Evolutionary conservation across 1,140 invertebrate species (phyloP), one percentile per base, ranked within the genome.

Genomic region (Sitobion miscanthi): DNA sequence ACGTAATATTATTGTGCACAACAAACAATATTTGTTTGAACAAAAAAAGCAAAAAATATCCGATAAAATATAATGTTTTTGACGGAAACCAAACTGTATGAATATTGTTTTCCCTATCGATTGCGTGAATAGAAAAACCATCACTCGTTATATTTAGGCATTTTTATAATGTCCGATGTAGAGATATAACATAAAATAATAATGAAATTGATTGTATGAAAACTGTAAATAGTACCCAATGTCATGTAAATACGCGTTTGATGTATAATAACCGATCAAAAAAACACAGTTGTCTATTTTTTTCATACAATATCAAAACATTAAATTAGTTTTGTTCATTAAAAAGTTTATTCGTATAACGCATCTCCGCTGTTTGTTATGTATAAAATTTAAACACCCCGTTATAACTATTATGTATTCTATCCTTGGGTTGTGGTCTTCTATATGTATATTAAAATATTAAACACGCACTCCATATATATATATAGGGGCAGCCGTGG

Each of bases 321-420:
- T 52, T 35, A 88, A 52, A 88, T 52, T 35, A 52, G 86, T 88
- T 88, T 52, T 88, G 14, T 88, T 88, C 86, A 21, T 88, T 23
- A 52, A 52, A 49, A 88, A 88, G 42, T 85, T 85, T 23, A n/a
- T n/a, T 77, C 30, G 30, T 77, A n/a, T 30, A 77, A 11, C 62
- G n/a, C 21, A 38, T 83, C 38, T 42, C 35, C 82, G 8, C 7
- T 23, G 20, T 23, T 6, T 54, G 82, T 42, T 83, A 42, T 82
- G 7, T 82, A 42, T 6, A 20, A 1, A 77, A 77, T n/a, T 77
- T 77, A 17, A 69, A 77, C 62, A 17, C 30, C 30, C 4, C 14
- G 14, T 54, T 54, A 54, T 23, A 54, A n/a, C 8, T n/a, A 69
- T 69, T n/a, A n/a, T n/a, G 30, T n/a, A 69, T n/a, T 30, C n/a